A percentile compares a stretch with the other conserved stretches of the same genome.
These are phyloP conservation scores for Mylabris sibirica DNA, from an alignment of 2,888 invertebrate genomes.

Conservation along the genomic window DNA sequence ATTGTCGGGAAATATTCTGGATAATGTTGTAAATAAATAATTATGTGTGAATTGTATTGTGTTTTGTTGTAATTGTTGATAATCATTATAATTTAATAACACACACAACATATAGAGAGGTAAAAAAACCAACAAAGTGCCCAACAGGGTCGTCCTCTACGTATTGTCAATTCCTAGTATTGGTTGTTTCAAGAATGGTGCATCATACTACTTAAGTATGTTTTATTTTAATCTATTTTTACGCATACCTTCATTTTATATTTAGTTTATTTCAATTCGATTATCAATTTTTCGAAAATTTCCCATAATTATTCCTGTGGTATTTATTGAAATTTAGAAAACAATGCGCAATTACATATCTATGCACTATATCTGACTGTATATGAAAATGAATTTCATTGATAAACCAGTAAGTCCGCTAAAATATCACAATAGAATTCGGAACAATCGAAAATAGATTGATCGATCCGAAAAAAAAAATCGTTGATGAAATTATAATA, in stretches of 20 bases:
- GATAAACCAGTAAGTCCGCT: too few species aligned
- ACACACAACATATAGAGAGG: neutral
- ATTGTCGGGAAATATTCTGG: too few species aligned
- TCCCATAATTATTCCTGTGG: too few species aligned
- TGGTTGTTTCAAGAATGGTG: slow-evolving; percentile 56
- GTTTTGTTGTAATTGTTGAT: neutral
- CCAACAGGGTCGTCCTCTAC: slow-evolving; percentile 43
- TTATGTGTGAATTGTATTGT: neutral
- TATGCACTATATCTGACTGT: too few species aligned
- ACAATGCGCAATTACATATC: too few species aligned
- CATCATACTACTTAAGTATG: slow-evolving; percentile 53
- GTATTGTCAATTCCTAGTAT: slow-evolving; percentile 58
- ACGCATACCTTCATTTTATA: neutral
- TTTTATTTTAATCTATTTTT: slow-evolving; percentile 45
- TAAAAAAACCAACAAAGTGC: slow-evolving; percentile 1
- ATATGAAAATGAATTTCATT: too few species aligned
- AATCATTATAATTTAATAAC: neutral
- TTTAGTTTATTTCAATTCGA: slow-evolving; percentile 35
- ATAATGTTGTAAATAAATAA: too few species aligned
- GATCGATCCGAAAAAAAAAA: too few species aligned
- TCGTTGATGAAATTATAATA: too few species aligned
- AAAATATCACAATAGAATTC: too few species aligned
- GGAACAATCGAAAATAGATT: too few species aligned
- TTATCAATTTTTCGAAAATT: neutral
- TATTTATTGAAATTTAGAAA: too few species aligned